These are phyloP conservation scores for Sapayoa aenigma DNA, from an alignment of 2,113 vertebrate genomes.

Conservation along the genomic window DNA sequence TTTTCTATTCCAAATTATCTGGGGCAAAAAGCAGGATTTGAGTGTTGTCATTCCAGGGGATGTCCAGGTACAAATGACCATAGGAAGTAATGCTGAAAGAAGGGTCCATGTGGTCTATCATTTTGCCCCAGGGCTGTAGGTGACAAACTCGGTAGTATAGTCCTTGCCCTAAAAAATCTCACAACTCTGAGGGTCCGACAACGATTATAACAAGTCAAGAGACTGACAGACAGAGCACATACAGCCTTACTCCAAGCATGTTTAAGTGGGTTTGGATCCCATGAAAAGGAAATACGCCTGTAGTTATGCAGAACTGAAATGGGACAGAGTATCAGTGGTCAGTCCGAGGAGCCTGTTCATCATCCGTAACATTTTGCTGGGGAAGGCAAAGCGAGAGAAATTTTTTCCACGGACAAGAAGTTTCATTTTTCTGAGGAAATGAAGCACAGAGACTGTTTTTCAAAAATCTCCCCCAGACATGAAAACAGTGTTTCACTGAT, in stretches of 20 bases:
- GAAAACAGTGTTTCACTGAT: background rate
- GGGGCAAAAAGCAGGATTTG: background rate
- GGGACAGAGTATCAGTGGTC: background rate
- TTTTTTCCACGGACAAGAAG: background rate
- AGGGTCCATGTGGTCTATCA: background rate
- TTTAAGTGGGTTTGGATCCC: background rate
- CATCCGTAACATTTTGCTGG: background rate
- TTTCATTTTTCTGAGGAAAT: background rate
- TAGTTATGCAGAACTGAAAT: background rate
- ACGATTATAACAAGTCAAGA: background rate
- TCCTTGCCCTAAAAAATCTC: background rate
- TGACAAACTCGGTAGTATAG: background rate
- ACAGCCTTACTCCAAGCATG: background rate
- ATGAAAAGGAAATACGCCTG: background rate
- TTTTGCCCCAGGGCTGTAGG: background rate
- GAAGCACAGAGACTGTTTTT: background rate
- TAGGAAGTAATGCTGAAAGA: background rate
- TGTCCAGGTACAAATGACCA: background rate
- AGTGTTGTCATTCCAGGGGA: background rate
- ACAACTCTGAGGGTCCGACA: background rate
- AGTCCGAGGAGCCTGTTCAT: background rate
- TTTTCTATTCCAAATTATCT: background rate
- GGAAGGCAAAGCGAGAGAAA: background rate
- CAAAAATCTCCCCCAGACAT: background rate
- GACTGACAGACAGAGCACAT: background rate